Conservation (phyloP, 1,140 invertebrate genomes). For the Centruroides sculpturatus region DNA sequence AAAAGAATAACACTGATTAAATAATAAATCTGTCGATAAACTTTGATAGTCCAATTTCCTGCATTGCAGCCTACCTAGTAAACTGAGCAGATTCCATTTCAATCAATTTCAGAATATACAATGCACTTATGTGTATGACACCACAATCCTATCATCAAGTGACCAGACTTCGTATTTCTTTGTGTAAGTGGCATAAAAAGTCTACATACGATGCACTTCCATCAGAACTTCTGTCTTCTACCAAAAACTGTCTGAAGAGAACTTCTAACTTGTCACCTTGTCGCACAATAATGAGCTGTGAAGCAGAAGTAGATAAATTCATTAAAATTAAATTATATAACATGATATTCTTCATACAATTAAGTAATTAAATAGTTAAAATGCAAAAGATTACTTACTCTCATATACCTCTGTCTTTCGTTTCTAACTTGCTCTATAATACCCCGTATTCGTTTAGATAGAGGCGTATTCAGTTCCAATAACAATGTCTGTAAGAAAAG, state of each 20-base stretch:
- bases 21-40: no score
- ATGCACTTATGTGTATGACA: no score
- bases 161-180: constrained; percentile 83
- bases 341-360: not conserved
- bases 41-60: no score
- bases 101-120: no score
- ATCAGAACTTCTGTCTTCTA: constrained; percentile 83
- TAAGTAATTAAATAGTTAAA: no score
- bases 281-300: constrained; percentile 81
- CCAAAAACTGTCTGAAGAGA: constrained; percentile 83
- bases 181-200: constrained; percentile 97
- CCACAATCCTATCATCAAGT: constrained; percentile 22
- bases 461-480: constrained; percentile 58
- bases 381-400: constrained; percentile 43
- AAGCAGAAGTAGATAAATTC: constrained; percentile 2
- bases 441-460: constrained; percentile 54
- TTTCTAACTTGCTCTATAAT: constrained; percentile 51
- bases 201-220: constrained; percentile 79
- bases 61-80: no score
- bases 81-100: no score
- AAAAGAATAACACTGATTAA: no score
- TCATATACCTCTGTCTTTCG: constrained; percentile 63
- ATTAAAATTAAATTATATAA: not conserved
- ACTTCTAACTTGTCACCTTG: constrained; percentile 90
- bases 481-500: constrained; percentile 38